Percentiles rank a stretch among this genome's conserved stretches.
Evolutionary conservation across 1,140 invertebrate genomes (phyloP).

Genomic region (Drosophila nikananu): DNA sequence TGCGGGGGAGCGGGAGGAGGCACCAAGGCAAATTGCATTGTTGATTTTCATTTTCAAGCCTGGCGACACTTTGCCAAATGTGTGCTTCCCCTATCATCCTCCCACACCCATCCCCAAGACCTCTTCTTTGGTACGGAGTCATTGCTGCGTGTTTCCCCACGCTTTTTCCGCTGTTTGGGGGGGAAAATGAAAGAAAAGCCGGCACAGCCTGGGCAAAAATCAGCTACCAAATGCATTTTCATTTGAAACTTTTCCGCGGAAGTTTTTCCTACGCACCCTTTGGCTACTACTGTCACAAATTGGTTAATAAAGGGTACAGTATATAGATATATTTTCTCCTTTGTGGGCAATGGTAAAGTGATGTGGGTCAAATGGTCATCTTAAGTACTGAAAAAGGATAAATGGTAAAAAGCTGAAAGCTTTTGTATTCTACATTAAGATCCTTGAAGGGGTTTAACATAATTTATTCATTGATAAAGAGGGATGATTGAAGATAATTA

Average conservation of each 20-base stretch:
- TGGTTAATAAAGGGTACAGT: constrained; percentile 25
- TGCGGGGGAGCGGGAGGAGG: constrained; percentile 27
- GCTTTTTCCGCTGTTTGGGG: constrained; percentile 31
- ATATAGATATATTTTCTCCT: neutral
- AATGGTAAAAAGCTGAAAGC: neutral
- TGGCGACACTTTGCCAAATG: constrained; percentile 75
- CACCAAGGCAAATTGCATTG: constrained; percentile 80
- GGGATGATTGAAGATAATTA: no score
- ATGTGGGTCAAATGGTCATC: constrained; percentile 18
- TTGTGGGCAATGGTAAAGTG: neutral
- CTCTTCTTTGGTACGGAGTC: constrained; percentile 41
- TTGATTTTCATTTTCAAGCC: constrained; percentile 84
- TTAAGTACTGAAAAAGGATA: neutral
- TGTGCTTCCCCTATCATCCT: constrained; percentile 36
- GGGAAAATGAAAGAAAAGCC: constrained; percentile 24
- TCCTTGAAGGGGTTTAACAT: neutral
- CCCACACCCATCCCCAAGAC: neutral
- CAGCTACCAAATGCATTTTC: constrained; percentile 77
- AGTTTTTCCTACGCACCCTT: constrained; percentile 39
- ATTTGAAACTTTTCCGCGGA: constrained; percentile 70
- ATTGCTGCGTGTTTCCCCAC: constrained; percentile 72
- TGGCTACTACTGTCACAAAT: constrained; percentile 23
- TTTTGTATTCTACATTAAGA: neutral
- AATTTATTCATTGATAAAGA: neutral
- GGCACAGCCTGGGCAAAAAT: constrained; percentile 59